Evolutionary conservation across 2,113 vertebrate genomes (phyloP).

Genomic region (Serilophus lunatus): DNA sequence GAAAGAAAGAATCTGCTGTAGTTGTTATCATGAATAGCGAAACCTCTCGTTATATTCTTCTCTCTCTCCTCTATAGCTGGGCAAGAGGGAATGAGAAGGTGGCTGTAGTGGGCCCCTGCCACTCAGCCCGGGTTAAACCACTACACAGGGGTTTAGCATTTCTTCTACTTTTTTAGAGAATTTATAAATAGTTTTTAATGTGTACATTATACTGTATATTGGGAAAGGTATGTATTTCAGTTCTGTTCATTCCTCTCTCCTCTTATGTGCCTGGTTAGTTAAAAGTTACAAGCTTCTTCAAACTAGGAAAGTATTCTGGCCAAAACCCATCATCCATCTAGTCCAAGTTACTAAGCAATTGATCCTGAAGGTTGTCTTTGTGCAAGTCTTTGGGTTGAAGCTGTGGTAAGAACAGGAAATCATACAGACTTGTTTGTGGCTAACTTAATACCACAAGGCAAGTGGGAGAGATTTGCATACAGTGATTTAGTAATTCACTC

Average conservation of each 20-base stretch:
- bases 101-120: too few species aligned
- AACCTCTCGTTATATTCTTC: too few species aligned
- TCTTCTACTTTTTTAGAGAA: neutral
- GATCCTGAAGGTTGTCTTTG: neutral
- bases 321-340: neutral
- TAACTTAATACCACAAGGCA: neutral
- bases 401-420: neutral
- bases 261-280: neutral
- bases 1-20: too few species aligned
- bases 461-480: neutral
- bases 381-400: neutral
- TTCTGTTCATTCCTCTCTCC: neutral
- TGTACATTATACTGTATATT: neutral
- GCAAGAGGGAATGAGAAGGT: too few species aligned
- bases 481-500: neutral
- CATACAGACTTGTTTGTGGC: neutral
- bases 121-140: too few species aligned
- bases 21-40: too few species aligned
- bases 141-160: too few species aligned
- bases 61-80: too few species aligned
- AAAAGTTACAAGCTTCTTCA: neutral
- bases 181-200: neutral
- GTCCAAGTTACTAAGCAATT: neutral
- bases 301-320: neutral
- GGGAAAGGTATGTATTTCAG: neutral